Evolutionary conservation across 2,888 invertebrate species (phyloP), one percentile per base, ranked within the genome.

Genomic region (Drosophila phalerata): DNA sequence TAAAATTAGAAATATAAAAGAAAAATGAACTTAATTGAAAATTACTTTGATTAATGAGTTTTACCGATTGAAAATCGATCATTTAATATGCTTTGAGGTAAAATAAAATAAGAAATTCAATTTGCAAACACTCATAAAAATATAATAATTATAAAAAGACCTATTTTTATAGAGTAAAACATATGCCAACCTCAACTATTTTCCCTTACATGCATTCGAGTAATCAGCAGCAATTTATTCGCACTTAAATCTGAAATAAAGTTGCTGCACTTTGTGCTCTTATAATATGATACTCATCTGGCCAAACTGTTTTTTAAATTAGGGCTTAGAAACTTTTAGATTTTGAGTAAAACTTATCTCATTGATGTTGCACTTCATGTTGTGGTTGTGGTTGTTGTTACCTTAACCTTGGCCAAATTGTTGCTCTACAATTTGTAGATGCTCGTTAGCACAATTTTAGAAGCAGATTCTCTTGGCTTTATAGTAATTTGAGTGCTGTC

Each of bases 401-500:
- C 38, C 58, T 70, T 60, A 67, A 60, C 62, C 74, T 69, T 78
- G 51, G 32, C 42, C 55, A 30, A 22, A n/a, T 19, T 34, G 51
- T 48, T 38, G 38, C 45, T 19, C 11, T 30, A 17, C 37, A 22
- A 52, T 34, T 17, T 43, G 49, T 56, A 61, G 17, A n/a, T 43
- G 67, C 79, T 77, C 67, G 77, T 79, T 77, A 77, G 61, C 60
- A 73, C 22, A 64, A 51, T 62, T 64, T 43, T 25, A 49, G 55
- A 43, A 48, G 42, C 25, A 58, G 40, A 40, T 43, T 42, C 28
- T 48, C 45, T 25, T 6, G 3, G 34, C 37, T 5, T 9, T 17
- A 8, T 22, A 51, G 48, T 77, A 77, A 77, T 78, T 77, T 69
- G 62, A 77, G 76, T 77, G 73, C 48, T 57, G 51, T 28, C 28